These are phyloP conservation scores for Myodes glareolus DNA, from an alignment of 2,113 vertebrate species.

Conservation along the genomic window DNA sequence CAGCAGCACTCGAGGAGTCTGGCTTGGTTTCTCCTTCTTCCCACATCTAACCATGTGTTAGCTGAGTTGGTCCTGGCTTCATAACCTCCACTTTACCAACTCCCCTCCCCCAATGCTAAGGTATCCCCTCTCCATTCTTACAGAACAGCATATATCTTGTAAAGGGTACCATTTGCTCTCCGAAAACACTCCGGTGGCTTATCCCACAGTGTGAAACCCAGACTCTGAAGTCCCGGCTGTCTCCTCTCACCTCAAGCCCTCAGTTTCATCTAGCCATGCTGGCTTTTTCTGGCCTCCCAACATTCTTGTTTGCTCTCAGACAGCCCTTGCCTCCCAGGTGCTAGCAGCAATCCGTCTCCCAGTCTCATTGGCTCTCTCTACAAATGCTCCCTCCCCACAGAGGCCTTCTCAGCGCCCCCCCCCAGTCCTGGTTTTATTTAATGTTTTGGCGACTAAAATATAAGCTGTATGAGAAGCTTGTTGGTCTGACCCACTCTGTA, in stretches of 20 bases:
- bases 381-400: background rate
- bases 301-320: background rate
- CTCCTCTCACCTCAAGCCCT: background rate
- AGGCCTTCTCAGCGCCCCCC: background rate
- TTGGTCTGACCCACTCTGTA: background rate
- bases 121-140: background rate
- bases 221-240: background rate
- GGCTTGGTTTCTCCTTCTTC: background rate
- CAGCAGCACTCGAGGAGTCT: background rate
- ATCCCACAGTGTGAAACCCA: background rate
- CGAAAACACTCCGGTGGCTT: background rate
- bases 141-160: background rate
- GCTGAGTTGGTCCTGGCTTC: background rate
- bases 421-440: background rate
- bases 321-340: background rate
- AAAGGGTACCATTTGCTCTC: background rate
- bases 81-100: accelerated
- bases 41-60: background rate
- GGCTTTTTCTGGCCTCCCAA: background rate
- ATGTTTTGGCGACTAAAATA: background rate
- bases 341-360: background rate
- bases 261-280: background rate
- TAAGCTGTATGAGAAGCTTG: background rate
- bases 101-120: background rate
- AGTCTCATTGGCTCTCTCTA: background rate